Base-by-base conservation (phyloP, 2,797 vertebrate genomes). In the Aulostomus chinensis region DNA sequence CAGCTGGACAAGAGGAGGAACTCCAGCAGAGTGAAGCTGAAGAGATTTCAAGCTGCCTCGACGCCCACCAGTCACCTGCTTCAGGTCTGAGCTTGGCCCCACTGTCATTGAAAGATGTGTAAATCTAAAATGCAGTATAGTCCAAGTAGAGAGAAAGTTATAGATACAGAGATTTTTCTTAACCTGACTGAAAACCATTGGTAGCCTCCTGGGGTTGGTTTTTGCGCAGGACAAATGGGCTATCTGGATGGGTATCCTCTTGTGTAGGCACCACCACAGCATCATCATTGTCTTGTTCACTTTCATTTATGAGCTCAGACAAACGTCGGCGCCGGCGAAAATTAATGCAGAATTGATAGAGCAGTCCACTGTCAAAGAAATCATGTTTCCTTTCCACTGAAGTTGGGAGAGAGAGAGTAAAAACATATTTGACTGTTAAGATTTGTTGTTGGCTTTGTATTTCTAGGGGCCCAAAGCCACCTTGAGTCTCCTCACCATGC, bases 271-370 rank as follows among this genome's bases (percentile, higher is more conserved):
- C 66, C 31, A 22, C 22, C 30, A 38, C 24, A 11, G 45, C 59
- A 24, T 78, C 71, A 0, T 68, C 41, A 6, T 40, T 43, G n/a
- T 86, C 73, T 22, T 28, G 68, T 15, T 87, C 78, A 2, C 55
- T 84, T 34, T 94, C 91, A 0, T 72, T 85, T 25, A 96, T 60
- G 1, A 96, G 50, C 56, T 95, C 92, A 0, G 90, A 93, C 2
- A 96, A 88, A 0, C 80, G 87, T 0, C 92, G 78, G 0, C 92
- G 78, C 0, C 91, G 88, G 0, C 92, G 91, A 5, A 95, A 94
- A 63, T 95, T 94, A 60, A 93, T 90, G 76, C 91, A 88, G 78
- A 95, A 96, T n/a, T 93, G 92, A 82, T 93, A 96, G 30, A 95
- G 89, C 25, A 92, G 65, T 29, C 92, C 90, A 3, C 92, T 90